Evolutionary conservation across 2,113 vertebrate genomes (phyloP).

Genomic region (Syrmaticus mikado): DNA sequence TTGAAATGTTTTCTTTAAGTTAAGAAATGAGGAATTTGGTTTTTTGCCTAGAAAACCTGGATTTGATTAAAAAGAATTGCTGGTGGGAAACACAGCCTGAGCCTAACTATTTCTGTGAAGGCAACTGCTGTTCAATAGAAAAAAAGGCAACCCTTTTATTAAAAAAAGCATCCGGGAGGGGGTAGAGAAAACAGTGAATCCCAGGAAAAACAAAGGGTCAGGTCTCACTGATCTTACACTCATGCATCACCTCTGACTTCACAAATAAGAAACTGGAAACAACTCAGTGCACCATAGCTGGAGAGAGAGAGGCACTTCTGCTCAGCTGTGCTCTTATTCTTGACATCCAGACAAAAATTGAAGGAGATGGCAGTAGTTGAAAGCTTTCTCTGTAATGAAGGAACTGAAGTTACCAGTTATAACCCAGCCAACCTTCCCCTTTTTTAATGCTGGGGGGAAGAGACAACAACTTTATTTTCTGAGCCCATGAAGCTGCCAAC

Average conservation of each 20-base stretch:
- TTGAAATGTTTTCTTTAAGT: not conserved
- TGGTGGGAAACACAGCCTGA: not conserved
- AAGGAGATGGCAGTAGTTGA: conserved; percentile 51
- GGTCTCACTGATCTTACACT: not conserved
- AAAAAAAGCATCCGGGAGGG: not conserved
- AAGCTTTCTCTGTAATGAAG: conserved; percentile 55
- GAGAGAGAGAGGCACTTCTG: not conserved
- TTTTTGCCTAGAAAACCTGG: not conserved
- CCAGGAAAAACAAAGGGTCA: not conserved
- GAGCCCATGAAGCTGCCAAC: conserved; percentile 39
- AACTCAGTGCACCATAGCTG: not conserved
- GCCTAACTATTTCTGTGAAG: not conserved
- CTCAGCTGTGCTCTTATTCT: not conserved
- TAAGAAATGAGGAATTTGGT: not conserved
- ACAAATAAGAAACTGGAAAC: not conserved
- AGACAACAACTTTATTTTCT: conserved; percentile 54
- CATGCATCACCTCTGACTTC: not conserved
- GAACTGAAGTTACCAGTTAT: conserved; percentile 57
- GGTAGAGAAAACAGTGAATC: not conserved
- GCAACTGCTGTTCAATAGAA: not conserved
- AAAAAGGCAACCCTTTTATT: not conserved
- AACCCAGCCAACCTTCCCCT: conserved; percentile 28
- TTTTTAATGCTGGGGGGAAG: conserved; percentile 28
- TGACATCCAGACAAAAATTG: conserved; percentile 22
- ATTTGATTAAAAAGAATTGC: not conserved